Evolutionary conservation across 1,140 invertebrate genomes (phyloP).

Genomic region (Dendrolimus punctatus): DNA sequence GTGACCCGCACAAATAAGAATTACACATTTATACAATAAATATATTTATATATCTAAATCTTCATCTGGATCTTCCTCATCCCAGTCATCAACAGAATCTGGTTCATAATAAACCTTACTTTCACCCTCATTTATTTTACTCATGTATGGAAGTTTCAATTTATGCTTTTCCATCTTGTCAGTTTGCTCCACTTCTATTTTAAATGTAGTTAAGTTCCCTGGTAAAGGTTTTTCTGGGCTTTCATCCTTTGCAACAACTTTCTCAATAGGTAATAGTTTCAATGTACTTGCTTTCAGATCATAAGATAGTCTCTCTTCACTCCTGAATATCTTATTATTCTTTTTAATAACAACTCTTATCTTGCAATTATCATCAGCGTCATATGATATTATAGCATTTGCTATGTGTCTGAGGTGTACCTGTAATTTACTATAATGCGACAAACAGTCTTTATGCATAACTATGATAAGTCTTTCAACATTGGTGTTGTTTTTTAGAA

Average conservation of each 20-base stretch:
- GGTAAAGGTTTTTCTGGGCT: slow-evolving; percentile 47
- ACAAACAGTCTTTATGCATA: slow-evolving; percentile 67
- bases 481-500: slow-evolving; percentile 25
- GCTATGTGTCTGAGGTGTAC: slow-evolving; percentile 65
- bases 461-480: slow-evolving; percentile 63
- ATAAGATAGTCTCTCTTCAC: slow-evolving; percentile 61
- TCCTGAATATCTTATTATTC: slow-evolving; percentile 64
- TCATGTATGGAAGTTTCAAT: slow-evolving; percentile 73
- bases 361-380: slow-evolving; percentile 30
- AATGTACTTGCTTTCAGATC: slow-evolving; percentile 36
- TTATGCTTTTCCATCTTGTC: slow-evolving; percentile 71
- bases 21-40: not conserved
- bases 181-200: slow-evolving; percentile 72
- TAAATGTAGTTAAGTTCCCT: slow-evolving; percentile 72
- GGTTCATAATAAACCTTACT: slow-evolving; percentile 72
- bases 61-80: slow-evolving; percentile 78
- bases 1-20: not conserved
- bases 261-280: slow-evolving; percentile 48
- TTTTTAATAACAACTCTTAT: slow-evolving; percentile 58
- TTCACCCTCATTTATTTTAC: slow-evolving; percentile 59
- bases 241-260: slow-evolving; percentile 45
- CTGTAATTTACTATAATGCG: slow-evolving; percentile 46
- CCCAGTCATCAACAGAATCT: slow-evolving; percentile 75
- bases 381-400: slow-evolving; percentile 57
- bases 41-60: slow-evolving; percentile 72